Evolutionary conservation across 1,140 invertebrate species (phyloP), one percentile per base, ranked within the genome.

Genomic region (Drosophila sechellia): DNA sequence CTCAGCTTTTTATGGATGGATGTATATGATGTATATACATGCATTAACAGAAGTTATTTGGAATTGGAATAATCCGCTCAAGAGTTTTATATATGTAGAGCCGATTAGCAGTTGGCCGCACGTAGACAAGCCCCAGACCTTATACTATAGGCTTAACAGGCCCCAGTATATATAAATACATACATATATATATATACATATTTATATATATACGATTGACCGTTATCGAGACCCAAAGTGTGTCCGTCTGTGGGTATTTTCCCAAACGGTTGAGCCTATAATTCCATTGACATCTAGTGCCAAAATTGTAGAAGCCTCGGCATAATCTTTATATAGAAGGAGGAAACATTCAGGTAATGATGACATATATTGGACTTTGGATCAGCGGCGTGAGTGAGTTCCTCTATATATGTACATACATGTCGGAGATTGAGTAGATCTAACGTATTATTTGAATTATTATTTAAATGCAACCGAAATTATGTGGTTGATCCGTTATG

Each of bases 331-430:
- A 70, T 70, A 57, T 70, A 70, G 68, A 57, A 40, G 25, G 35
- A 48, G 68, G 50, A 69, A 68, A 49, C 66, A 57, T 35, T 57
- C 64, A 70, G 64, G 66, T 70, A 70, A 37, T 43, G 52, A 70
- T 48, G 64, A 40, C 52, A 69, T 70, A 56, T 46, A 40, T 50
- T 34, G 66, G 64, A 70, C 64, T 70, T 70, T 70, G 68, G 27
- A 42, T 49, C 64, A 12, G 50, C 63, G 35, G 59, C 66, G 34
- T 69, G 66, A 56, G 64, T 57, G 50, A 17, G 49, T 46, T 42
- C 11, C 37, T 63, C 63, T 25, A 17, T 53, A 35, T 59, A 49
- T n/a, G 20, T 17, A 27, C 15, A 20, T 31, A 17, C 17, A 17
- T 17, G 17, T 17, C 17, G 17, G 17, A 17, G 17, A 17, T 17